Percentiles rank a stretch among this genome's conserved stretches.
Evolutionary conservation across 2,888 invertebrate species (phyloP).

Genomic region (Luffia ferchaultella): DNA sequence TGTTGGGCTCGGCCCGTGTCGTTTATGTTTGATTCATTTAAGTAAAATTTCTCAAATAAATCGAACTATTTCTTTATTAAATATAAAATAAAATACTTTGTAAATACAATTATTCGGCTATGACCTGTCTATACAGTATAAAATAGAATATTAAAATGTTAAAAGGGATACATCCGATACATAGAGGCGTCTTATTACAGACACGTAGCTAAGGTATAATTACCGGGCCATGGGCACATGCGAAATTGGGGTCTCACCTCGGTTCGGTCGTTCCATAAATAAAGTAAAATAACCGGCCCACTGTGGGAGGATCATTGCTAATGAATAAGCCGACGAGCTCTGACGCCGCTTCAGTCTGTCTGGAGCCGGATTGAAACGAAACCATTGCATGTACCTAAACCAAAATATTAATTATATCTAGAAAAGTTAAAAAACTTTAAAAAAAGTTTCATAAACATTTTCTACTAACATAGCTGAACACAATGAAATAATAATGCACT

Average conservation of each 20-base stretch:
- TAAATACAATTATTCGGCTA: no score
- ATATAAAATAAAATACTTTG: no score
- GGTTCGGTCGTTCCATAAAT: conserved; percentile 49
- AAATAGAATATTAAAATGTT: no score
- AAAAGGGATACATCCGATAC: conserved; percentile 47
- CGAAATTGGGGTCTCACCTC: conserved; percentile 66
- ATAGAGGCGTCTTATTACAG: conserved; percentile 56
- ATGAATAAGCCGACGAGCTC: conserved; percentile 42
- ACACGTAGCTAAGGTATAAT: conserved; percentile 51
- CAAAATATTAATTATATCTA: no score
- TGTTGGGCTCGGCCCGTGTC: neutral
- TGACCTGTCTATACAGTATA: no score
- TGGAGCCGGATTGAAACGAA: no score
- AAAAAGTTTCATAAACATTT: no score
- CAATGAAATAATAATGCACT: no score
- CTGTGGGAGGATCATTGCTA: conserved; percentile 58
- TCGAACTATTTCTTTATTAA: no score
- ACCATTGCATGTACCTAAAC: no score
- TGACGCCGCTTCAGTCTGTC: conserved; percentile 19
- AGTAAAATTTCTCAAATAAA: neutral
- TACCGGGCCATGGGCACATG: conserved; percentile 54
- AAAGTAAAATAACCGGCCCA: conserved; percentile 43
- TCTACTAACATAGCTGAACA: no score
- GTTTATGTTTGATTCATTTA: neutral
- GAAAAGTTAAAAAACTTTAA: no score